Evolutionary conservation across 2,113 vertebrate genomes (phyloP).

Genomic region (Nettapus auritus): DNA sequence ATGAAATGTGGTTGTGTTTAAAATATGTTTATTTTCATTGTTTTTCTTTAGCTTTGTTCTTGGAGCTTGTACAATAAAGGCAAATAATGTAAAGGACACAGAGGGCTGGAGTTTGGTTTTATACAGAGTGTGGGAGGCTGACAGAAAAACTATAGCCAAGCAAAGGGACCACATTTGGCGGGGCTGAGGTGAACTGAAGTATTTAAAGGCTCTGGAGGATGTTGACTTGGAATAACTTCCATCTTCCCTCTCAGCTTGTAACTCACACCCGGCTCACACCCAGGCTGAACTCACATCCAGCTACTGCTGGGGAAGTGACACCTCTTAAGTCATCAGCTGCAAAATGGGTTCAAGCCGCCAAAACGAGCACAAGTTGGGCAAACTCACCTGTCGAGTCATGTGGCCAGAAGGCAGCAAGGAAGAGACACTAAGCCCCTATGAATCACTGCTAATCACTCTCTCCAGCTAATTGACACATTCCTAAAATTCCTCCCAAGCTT

Average conservation of each 20-base stretch:
- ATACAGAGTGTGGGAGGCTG: slow-evolving; percentile 40
- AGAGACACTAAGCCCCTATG: not conserved
- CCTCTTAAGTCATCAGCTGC: not conserved
- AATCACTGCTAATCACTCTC: not conserved
- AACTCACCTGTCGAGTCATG: slow-evolving; percentile 17
- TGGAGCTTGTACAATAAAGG: slow-evolving; percentile 61
- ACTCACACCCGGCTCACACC: slow-evolving; percentile 6
- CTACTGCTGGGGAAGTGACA: slow-evolving; percentile 32
- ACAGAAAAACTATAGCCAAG: not conserved
- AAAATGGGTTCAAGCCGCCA: not conserved
- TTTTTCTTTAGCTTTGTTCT: slow-evolving; percentile 73
- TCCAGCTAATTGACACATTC: not conserved
- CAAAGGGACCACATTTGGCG: not conserved
- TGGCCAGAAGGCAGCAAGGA: not conserved
- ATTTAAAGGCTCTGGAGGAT: slow-evolving; percentile 30
- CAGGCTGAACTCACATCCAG: slow-evolving; percentile 3
- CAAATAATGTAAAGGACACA: slow-evolving; percentile 66
- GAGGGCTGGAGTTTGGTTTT: slow-evolving; percentile 51
- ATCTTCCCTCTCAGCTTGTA: slow-evolving; percentile 39
- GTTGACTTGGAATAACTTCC: not conserved
- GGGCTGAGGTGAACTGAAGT: slow-evolving; percentile 9
- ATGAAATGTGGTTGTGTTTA: slow-evolving; percentile 71
- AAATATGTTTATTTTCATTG: slow-evolving; percentile 70
- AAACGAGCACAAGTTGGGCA: not conserved
- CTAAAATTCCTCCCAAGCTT: not conserved